phyloP scores from a whole-genome alignment of 2,888 invertebrate species.

The Halocaridina rubra region DNA sequence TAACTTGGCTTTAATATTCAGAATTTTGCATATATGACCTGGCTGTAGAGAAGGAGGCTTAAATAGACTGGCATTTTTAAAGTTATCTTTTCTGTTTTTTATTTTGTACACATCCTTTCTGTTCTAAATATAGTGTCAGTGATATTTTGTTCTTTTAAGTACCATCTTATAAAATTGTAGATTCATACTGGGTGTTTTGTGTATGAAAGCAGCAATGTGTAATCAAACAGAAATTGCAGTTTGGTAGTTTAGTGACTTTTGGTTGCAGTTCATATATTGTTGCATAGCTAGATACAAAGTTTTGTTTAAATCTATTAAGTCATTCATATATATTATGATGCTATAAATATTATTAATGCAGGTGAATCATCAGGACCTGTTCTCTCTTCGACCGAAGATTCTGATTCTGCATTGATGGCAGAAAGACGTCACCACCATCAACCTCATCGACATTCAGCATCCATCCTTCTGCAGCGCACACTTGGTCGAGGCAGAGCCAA shows the following conservation, averaged over 20 bases:
- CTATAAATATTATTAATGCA: too few relatives aligned
- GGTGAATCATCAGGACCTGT: constrained; percentile 56
- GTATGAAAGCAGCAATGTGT: background rate
- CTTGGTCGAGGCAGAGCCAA: constrained; percentile 54
- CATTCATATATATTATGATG: too few relatives aligned
- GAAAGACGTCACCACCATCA: constrained; percentile 41
- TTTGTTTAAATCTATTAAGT: background rate
- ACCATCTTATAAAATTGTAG: too few relatives aligned
- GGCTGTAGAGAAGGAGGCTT: background rate
- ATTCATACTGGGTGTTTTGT: too few relatives aligned
- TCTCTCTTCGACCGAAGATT: constrained; percentile 57
- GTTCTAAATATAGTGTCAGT: background rate
- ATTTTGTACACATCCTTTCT: too few relatives aligned
- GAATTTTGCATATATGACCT: too few relatives aligned
- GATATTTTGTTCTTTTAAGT: background rate
- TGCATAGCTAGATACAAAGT: background rate
- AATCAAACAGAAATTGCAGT: background rate
- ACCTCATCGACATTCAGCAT: constrained; percentile 52
- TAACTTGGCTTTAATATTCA: too few relatives aligned
- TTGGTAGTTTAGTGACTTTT: too few relatives aligned
- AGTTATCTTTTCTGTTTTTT: too few relatives aligned
- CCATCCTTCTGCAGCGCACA: constrained; percentile 54
- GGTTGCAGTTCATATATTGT: background rate
- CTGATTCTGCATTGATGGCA: constrained; percentile 48
- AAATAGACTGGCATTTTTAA: background rate